A percentile compares a stretch with the other conserved stretches of the same genome.
Evolutionary conservation across 2,888 invertebrate species (phyloP).

Genomic region (Podotricha telesiphe): DNA sequence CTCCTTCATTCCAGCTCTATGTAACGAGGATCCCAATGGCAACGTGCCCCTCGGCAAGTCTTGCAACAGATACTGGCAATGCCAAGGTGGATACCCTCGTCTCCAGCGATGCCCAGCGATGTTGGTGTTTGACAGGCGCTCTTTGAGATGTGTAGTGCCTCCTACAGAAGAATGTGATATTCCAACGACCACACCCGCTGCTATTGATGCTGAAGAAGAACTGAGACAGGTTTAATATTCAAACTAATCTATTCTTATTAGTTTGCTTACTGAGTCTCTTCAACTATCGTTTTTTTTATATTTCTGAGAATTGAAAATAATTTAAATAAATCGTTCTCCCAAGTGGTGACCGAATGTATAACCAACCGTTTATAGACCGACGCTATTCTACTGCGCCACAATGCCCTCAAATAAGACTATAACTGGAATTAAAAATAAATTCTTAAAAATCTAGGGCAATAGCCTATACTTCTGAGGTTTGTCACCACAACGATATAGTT

Average conservation of each 20-base stretch:
- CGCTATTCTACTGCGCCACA: too few species aligned
- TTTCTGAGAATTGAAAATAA: too few species aligned
- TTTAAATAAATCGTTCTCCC: too few species aligned
- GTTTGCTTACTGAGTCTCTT: too few species aligned
- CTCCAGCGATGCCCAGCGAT: constrained; percentile 95
- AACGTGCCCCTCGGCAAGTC: constrained; percentile 96
- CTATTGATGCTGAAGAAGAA: constrained; percentile 81
- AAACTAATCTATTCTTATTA: background rate
- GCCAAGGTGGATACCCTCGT: constrained; percentile 96
- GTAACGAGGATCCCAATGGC: constrained; percentile 95
- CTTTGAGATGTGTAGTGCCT: constrained; percentile 93
- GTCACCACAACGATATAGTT: too few species aligned
- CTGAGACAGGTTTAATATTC: constrained; percentile 59
- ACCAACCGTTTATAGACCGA: too few species aligned
- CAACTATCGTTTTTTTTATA: too few species aligned
- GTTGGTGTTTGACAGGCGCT: constrained; percentile 93
- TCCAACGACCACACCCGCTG: constrained; percentile 89
- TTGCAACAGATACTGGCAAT: constrained; percentile 97
- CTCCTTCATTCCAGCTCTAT: constrained; percentile 91
- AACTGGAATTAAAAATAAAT: too few species aligned
- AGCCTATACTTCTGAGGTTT: too few species aligned
- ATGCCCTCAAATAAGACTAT: too few species aligned
- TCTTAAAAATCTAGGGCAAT: too few species aligned
- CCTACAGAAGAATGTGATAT: constrained; percentile 95
- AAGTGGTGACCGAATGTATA: too few species aligned